Percentiles rank a stretch among this genome's conserved stretches.
Evolutionary conservation across 2,797 vertebrate species (phyloP).

Genomic region (Onychomys arenicola): DNA sequence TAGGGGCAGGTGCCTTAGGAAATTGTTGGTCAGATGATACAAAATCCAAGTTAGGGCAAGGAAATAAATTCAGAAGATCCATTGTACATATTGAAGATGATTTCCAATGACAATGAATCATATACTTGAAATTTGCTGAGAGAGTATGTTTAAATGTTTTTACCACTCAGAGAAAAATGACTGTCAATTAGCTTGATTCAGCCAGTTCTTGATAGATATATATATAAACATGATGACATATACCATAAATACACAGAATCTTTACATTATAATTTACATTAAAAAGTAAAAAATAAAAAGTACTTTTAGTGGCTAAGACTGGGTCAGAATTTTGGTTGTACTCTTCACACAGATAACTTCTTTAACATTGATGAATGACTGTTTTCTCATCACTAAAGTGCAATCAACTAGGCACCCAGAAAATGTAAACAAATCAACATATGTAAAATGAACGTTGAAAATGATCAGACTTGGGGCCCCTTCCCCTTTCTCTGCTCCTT

Average conservation of each 20-base stretch:
- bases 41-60: neutral
- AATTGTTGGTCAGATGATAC: neutral
- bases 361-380: neutral
- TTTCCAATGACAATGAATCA: neutral
- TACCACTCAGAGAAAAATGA: neutral
- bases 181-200: neutral
- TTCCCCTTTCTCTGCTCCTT: neutral
- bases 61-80: neutral
- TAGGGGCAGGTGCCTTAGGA: neutral
- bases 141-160: neutral
- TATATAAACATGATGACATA: neutral
- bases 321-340: neutral
- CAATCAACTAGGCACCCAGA: neutral
- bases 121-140: neutral
- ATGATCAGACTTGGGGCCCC: neutral
- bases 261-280: neutral
- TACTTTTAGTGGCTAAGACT: neutral
- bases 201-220: neutral
- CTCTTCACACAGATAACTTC: neutral
- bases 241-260: neutral
- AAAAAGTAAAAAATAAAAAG: neutral
- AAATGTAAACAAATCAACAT: neutral
- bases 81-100: neutral
- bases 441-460: neutral
- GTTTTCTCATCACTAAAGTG: slow-evolving; percentile 27